Conservation (phyloP, 2,113 vertebrate genomes). For the Hymenochirus boettgeri region DNA sequence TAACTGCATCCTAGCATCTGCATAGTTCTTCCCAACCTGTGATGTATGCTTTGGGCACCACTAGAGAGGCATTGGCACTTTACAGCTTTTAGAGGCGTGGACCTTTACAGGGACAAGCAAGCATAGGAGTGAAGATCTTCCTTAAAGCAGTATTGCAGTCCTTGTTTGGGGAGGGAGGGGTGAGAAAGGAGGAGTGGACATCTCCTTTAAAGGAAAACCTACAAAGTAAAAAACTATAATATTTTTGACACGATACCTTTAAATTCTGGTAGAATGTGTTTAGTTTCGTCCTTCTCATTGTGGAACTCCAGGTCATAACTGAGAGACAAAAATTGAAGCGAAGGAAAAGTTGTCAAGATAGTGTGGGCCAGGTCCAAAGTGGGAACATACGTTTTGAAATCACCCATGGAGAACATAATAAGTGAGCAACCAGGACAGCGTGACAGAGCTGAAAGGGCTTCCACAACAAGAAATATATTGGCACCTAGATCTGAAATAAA, state of each 20-base stretch:
- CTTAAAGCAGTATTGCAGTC: too few species aligned
- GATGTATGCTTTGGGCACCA: too few species aligned
- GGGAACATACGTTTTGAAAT: slow-evolving; percentile 63
- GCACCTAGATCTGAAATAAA: slow-evolving; percentile 60
- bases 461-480: slow-evolving; percentile 64
- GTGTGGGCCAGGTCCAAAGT: slow-evolving; percentile 61
- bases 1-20: too few species aligned
- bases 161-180: too few species aligned
- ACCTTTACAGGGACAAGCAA: too few species aligned
- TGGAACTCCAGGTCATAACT: slow-evolving; percentile 67
- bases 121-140: too few species aligned
- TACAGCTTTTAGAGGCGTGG: too few species aligned
- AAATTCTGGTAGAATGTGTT: neutral
- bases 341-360: slow-evolving; percentile 58
- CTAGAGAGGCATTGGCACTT: too few species aligned
- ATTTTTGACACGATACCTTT: slow-evolving; percentile 7
- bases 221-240: too few species aligned
- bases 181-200: too few species aligned
- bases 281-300: slow-evolving; percentile 48
- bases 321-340: slow-evolving; percentile 57
- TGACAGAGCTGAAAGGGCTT: slow-evolving; percentile 62
- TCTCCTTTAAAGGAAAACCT: too few species aligned
- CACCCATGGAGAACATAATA: slow-evolving; percentile 60
- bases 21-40: too few species aligned
- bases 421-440: slow-evolving; percentile 52